Evolutionary conservation across 1,140 invertebrate genomes (phyloP), one percentile per base, ranked within the genome.

Genomic region (Drosophila sechellia): DNA sequence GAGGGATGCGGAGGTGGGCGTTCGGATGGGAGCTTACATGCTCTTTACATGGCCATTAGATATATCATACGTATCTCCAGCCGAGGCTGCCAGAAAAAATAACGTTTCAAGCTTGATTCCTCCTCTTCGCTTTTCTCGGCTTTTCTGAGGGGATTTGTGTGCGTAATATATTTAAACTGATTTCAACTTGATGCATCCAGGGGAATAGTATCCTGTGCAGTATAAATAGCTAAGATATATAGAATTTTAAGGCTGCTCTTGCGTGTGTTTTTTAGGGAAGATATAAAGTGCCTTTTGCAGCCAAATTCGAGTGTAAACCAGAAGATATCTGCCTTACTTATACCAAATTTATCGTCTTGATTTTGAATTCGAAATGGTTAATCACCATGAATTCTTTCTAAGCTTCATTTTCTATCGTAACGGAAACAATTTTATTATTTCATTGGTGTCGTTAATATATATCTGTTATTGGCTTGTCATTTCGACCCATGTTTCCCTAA

Each of bases 1-100:
- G 17, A 12, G 22, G 31, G 17, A 12, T 6, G 1, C 11, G 20
- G 8, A 11, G 3, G 1, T 4, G 12, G 3, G 58, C 0, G 61
- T 12, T 1, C 31, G 49, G n/a, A n/a, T 10, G 12, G 10, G 17
- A 6, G 17, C 15, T 25, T 34, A 70, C 65, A 43, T 45, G 68
- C 43, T 71, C 65, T 43, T 71, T 71, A 71, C 65, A 70, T 49
- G 53, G 45, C 65, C 68, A 71, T 71, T 71, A 58, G 65, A 58
- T 70, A 66, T 68, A 43, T 69, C 50, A 71, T 48, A 55, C 68
- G 27, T 35, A 66, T 66, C 64, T 53, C 25, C 48, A 27, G 63
- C 34, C 13, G 46, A 35, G 53, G 43, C 68, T 39, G 10, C 22
- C 63, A 40, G 55, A 35, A 20, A 20, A 58, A 70, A 71, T 57